These are phyloP conservation scores for Mercenaria mercenaria DNA, from an alignment of 1,140 invertebrate species.

Conservation along the genomic window DNA sequence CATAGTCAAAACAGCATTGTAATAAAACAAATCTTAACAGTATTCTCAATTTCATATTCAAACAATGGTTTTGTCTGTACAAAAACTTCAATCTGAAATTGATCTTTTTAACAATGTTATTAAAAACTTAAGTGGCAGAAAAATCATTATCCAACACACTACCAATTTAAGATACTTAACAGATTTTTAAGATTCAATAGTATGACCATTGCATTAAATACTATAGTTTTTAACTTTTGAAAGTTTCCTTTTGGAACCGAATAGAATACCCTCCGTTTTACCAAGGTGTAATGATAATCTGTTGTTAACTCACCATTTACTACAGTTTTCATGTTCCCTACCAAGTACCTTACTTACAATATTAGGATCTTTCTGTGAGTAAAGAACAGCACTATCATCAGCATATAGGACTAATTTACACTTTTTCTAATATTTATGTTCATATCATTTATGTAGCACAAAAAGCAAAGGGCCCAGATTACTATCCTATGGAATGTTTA, in stretches of 20 bases:
- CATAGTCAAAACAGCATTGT: too few species aligned
- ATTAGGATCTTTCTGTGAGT: conserved; percentile 36
- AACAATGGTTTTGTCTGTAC: background rate
- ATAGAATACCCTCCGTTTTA: conserved; percentile 43
- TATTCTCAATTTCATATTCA: too few species aligned
- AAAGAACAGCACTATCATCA: conserved; percentile 39
- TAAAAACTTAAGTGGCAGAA: background rate
- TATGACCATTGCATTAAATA: background rate
- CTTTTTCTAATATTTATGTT: background rate
- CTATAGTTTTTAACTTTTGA: background rate
- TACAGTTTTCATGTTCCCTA: conserved; percentile 18
- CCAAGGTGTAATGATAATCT: conserved; percentile 39
- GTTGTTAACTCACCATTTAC: conserved; percentile 31
- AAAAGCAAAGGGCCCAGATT: conserved; percentile 1
- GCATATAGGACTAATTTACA: conserved; percentile 35
- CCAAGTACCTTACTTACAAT: conserved; percentile 7
- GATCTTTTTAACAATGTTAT: background rate
- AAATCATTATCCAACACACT: background rate
- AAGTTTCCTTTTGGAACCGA: background rate
- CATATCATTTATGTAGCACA: conserved; percentile 18
- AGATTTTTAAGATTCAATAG: background rate
- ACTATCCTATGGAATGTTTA: conserved; percentile 14
- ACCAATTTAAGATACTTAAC: conserved; percentile 22
- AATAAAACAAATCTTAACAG: too few species aligned
- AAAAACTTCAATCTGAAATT: background rate